Conservation (phyloP, 2,888 invertebrate genomes). For the Nymphalis urticae region DNA sequence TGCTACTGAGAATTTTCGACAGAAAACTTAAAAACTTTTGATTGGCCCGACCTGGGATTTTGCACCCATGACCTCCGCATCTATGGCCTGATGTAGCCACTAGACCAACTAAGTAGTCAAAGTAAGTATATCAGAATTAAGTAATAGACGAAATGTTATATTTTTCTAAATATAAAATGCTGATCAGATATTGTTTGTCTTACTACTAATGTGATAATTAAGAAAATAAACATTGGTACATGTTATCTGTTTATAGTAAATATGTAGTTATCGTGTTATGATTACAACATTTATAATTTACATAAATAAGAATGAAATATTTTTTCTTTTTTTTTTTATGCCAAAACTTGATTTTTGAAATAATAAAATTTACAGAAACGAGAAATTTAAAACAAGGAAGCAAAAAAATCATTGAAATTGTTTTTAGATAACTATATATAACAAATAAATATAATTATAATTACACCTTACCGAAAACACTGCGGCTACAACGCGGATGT, state of each 20-base stretch:
- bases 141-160: not conserved
- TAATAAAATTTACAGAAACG: too few relatives aligned
- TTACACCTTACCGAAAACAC: slow-evolving; percentile 67
- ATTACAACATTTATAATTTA: not conserved
- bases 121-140: not conserved
- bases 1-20: too few relatives aligned
- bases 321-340: too few relatives aligned
- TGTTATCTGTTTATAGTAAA: slow-evolving; percentile 16
- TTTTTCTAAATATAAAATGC: slow-evolving; percentile 20
- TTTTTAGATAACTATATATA: not conserved
- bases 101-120: not conserved
- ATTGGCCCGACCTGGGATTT: too few relatives aligned
- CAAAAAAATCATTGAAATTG: not conserved
- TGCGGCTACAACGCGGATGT: slow-evolving; percentile 67
- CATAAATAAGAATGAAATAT: not conserved
- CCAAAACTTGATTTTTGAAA: too few relatives aligned
- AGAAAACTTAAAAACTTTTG: too few relatives aligned
- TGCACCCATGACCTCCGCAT: too few relatives aligned
- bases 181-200: slow-evolving; percentile 21
- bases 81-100: too few relatives aligned
- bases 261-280: not conserved
- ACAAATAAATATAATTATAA: slow-evolving; percentile 7
- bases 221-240: slow-evolving; percentile 28
- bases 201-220: slow-evolving; percentile 30
- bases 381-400: too few relatives aligned